Percentiles rank a stretch among this genome's conserved stretches.
These are phyloP conservation scores for Pyrrhia umbra DNA, from an alignment of 2,888 invertebrate species.

Conservation along the genomic window DNA sequence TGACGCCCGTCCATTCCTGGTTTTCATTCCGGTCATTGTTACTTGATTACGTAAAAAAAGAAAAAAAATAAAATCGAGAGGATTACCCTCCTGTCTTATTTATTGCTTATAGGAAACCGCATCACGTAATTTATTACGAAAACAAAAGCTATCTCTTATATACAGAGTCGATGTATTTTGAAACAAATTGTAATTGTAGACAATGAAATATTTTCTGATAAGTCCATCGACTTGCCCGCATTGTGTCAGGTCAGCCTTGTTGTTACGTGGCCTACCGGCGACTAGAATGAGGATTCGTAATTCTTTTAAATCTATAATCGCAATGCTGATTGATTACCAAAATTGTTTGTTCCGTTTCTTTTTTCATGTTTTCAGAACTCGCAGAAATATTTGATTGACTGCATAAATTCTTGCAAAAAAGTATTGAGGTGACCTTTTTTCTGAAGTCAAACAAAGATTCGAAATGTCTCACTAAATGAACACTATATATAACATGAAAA, in stretches of 20 bases:
- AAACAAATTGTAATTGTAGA: background rate
- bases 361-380: background rate
- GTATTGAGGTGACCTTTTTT: background rate
- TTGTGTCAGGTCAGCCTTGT: constrained; percentile 2
- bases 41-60: no score
- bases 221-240: background rate
- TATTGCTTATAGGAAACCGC: background rate
- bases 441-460: background rate
- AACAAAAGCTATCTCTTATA: constrained; percentile 1
- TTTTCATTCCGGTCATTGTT: no score
- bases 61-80: no score
- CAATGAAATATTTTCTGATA: background rate
- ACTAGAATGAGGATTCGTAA: background rate
- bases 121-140: background rate
- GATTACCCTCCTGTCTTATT: background rate
- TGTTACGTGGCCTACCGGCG: background rate
- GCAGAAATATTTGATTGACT: background rate
- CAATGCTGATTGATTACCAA: background rate
- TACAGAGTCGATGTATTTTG: background rate
- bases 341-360: background rate
- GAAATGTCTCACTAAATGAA: background rate
- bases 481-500: no score
- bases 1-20: no score
- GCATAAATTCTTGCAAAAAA: background rate
- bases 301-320: background rate